A percentile compares a stretch with the other conserved stretches of the same genome.
Evolutionary conservation across 1,140 invertebrate species (phyloP).

Genomic region (Ceratosolen fusciceps): DNA sequence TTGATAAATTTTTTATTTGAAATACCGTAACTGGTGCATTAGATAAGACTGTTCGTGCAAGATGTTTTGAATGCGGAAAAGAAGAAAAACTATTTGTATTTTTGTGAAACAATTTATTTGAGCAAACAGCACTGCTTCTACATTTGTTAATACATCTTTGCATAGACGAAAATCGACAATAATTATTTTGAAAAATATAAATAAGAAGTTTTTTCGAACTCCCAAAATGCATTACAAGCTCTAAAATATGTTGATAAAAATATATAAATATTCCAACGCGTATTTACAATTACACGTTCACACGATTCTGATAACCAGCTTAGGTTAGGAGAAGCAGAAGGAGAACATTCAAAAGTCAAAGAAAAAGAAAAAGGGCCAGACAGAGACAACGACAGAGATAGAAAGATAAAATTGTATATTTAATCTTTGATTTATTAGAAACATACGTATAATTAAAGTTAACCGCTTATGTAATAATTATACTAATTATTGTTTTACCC

Average conservation of each 20-base stretch:
- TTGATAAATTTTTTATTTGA: slow-evolving; percentile 23
- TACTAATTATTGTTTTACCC: no score
- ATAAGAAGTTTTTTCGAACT: slow-evolving; percentile 9
- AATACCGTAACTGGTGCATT: neutral
- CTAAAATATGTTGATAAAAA: neutral
- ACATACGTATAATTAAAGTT: no score
- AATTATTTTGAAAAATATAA: neutral
- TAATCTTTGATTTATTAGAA: no score
- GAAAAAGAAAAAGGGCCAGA: neutral
- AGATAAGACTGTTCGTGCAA: neutral
- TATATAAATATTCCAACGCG: neutral
- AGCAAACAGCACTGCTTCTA: neutral
- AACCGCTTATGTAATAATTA: no score
- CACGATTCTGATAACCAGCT: neutral
- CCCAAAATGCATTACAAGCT: neutral
- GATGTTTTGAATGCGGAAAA: neutral
- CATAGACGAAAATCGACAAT: neutral
- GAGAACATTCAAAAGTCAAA: neutral
- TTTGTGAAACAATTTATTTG: neutral
- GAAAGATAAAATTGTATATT: slow-evolving; percentile 19
- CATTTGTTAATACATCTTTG: slow-evolving; percentile 27
- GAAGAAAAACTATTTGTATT: neutral
- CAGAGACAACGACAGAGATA: neutral
- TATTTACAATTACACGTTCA: neutral
- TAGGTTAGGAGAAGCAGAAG: neutral